Conservation (phyloP, 2,888 invertebrate species). For the Abrostola triplasia region DNA sequence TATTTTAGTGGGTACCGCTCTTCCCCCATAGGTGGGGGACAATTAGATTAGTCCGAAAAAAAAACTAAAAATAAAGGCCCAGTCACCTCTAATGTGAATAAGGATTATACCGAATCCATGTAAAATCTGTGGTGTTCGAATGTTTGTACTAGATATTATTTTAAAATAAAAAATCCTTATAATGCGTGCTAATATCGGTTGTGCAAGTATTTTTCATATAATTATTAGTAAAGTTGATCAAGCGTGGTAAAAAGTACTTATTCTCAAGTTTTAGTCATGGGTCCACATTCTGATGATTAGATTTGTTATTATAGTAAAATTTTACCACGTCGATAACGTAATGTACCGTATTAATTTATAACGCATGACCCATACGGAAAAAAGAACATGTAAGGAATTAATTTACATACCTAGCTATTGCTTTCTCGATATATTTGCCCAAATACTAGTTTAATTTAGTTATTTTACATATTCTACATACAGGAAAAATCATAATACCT, state of each 20-base stretch:
- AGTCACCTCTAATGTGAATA: too few relatives aligned
- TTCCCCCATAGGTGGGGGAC: too few relatives aligned
- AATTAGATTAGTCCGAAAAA: too few relatives aligned
- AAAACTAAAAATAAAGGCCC: too few relatives aligned
- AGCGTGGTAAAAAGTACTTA: slow-evolving; percentile 21
- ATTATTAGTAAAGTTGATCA: neutral
- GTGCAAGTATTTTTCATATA: neutral
- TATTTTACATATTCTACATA: too few relatives aligned
- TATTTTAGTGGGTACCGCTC: too few relatives aligned
- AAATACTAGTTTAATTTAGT: too few relatives aligned
- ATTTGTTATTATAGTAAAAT: slow-evolving; percentile 54
- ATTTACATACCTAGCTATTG: neutral
- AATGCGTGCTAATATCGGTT: neutral
- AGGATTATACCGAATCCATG: too few relatives aligned
- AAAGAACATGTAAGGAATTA: slow-evolving; percentile 17
- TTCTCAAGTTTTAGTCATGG: slow-evolving; percentile 52
- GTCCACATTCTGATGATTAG: slow-evolving; percentile 34
- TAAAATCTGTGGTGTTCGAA: too few relatives aligned
- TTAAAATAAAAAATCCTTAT: too few relatives aligned
- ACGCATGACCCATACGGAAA: slow-evolving; percentile 42
- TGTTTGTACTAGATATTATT: too few relatives aligned
- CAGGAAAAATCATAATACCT: neutral
- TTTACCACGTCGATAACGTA: slow-evolving; percentile 52
- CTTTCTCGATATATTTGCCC: too few relatives aligned
- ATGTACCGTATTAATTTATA: slow-evolving; percentile 50